Evolutionary conservation across 2,797 vertebrate genomes (phyloP).

Genomic region (Lepus oiostolus): DNA sequence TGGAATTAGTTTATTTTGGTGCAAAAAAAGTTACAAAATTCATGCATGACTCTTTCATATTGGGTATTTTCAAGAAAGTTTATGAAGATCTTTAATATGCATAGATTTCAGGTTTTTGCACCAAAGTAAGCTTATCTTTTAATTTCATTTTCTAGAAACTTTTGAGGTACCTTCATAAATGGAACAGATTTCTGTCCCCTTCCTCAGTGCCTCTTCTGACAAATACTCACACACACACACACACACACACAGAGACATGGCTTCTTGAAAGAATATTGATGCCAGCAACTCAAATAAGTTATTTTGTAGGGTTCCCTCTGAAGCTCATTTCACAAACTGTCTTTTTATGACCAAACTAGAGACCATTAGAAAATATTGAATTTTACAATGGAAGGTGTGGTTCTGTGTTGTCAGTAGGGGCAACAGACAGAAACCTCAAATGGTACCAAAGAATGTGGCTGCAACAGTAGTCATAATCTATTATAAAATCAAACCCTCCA

Average conservation of each 20-base stretch:
- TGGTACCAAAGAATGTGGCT: neutral
- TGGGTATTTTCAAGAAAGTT: too few relatives aligned
- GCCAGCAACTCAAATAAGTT: neutral
- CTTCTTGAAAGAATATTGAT: neutral
- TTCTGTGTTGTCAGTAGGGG: constrained; percentile 13
- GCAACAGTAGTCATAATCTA: neutral
- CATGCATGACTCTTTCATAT: too few relatives aligned
- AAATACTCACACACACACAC: neutral
- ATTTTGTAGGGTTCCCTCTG: neutral
- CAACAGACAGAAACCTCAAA: neutral
- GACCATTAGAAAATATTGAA: neutral
- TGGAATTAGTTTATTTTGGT: too few relatives aligned
- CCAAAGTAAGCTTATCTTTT: too few relatives aligned
- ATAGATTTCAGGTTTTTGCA: too few relatives aligned
- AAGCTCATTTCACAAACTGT: constrained; percentile 26
- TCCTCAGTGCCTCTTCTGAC: neutral
- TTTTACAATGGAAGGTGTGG: neutral
- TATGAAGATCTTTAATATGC: too few relatives aligned
- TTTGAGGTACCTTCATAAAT: too few relatives aligned
- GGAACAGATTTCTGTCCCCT: neutral
- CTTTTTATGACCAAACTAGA: neutral
- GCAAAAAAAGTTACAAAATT: too few relatives aligned
- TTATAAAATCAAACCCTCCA: neutral
- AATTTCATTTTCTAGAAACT: too few relatives aligned
- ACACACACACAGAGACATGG: neutral